Base-by-base conservation (phyloP, 1,140 invertebrate species). In the Rhynchophorus ferrugineus region DNA sequence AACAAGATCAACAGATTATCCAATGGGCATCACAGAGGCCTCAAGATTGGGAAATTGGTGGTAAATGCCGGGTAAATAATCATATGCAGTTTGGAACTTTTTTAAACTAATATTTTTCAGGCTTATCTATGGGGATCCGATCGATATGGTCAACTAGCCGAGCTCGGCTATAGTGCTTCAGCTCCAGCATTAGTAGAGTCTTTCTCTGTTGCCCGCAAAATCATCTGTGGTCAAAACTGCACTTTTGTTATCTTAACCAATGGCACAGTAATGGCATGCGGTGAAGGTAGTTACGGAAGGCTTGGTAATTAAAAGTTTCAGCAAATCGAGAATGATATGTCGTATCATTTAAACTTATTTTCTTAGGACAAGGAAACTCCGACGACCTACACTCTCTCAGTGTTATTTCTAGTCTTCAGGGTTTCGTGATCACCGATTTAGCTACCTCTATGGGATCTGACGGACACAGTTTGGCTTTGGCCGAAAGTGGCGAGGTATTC, bases 221-320 rank as follows among this genome's bases (percentile, higher is more conserved):
- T 84, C 21, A 68, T 83, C 24, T 84, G 81, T 52, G 82, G 82
- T 2, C 80, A 82, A 62, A 82, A 82, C 58, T 83, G 81, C 57
- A 81, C 81, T 2, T 83, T 84, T 69, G 69, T 81, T 2, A 75
- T 83, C 8, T 72, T 79, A 53, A 70, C 67, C 5, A 76, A 79
- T 66, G 79, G 79, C 2, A 72, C 56, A 61, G 80, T 96, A 0
- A 90, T 90, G 61, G 95, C 91, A 0, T 97, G 93, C 89, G 94
- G 93, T 34, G 95, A 96, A 76, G 94, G 93, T 0, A 78, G 92
- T 9, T 96, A 96, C 68, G 93, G 93, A 0, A 72, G 93, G 0
- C 73, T 97, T 1, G 39, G 41, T 51, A 36, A 16, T 8, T 37
- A 13, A 8, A 13, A 18, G 18, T 24, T 34, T 46, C 7, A 3